Evolutionary conservation across 2,113 vertebrate genomes (phyloP).

Genomic region (Hippocampus barbouri): DNA sequence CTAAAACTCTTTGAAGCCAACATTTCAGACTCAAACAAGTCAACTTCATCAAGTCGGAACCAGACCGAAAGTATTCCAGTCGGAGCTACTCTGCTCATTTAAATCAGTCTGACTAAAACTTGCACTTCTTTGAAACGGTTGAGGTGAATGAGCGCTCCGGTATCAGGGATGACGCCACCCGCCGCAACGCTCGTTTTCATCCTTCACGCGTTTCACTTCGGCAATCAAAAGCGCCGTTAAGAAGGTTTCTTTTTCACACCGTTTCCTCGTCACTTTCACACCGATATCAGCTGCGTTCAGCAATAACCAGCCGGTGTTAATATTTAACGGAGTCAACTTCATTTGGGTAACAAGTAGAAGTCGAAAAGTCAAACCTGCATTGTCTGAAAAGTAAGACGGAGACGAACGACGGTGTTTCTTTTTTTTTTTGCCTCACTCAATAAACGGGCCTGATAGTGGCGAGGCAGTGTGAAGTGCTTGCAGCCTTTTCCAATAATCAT

Average conservation of each 20-base stretch:
- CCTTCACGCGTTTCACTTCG: conserved; percentile 23
- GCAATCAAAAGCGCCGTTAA: conserved; percentile 32
- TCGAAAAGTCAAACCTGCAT: neutral
- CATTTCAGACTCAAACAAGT: no score
- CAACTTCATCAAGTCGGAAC: no score
- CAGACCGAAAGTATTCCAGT: no score
- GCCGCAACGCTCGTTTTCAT: conserved; percentile 15
- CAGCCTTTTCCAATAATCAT: conserved; percentile 28
- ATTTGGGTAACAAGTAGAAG: neutral
- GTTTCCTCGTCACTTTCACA: conserved; percentile 41
- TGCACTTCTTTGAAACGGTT: neutral
- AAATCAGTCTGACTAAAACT: neutral
- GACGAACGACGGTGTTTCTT: neutral
- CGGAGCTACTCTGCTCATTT: neutral
- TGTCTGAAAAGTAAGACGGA: neutral
- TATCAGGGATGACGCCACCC: conserved; percentile 25
- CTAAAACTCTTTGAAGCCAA: no score
- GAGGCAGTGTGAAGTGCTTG: neutral
- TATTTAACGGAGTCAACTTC: neutral
- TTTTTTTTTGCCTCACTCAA: neutral
- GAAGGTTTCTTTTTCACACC: conserved; percentile 31
- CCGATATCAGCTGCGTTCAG: conserved; percentile 44
- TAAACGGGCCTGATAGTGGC: neutral
- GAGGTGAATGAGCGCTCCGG: conserved; percentile 15
- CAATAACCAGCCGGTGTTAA: neutral